Evolutionary conservation across 2,113 vertebrate genomes (phyloP).

Genomic region (Notiomystis cincta): DNA sequence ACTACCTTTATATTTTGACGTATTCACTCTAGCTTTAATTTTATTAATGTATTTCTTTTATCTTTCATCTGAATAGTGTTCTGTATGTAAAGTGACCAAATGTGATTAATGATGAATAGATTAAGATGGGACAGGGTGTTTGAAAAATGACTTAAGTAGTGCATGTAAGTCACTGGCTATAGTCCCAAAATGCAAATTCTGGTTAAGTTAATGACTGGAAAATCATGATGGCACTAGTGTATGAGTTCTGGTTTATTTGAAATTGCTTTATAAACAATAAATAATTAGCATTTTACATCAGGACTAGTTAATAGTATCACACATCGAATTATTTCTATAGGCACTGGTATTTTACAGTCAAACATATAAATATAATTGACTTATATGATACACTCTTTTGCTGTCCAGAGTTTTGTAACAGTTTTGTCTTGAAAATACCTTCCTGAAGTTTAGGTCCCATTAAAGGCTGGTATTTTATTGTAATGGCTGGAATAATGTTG

Average conservation of each 20-base stretch:
- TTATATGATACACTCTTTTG: neutral
- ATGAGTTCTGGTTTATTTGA: slow-evolving; percentile 66
- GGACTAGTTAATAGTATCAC: slow-evolving; percentile 44
- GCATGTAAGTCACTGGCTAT: slow-evolving; percentile 79
- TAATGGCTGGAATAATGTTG: slow-evolving; percentile 2
- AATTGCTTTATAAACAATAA: slow-evolving; percentile 80
- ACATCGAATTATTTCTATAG: slow-evolving; percentile 50
- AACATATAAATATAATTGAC: slow-evolving; percentile 1
- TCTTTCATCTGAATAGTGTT: slow-evolving; percentile 79
- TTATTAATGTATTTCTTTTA: slow-evolving; percentile 83
- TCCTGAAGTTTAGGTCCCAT: slow-evolving; percentile 34
- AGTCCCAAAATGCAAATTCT: slow-evolving; percentile 84
- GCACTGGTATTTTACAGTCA: neutral
- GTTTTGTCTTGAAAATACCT: neutral
- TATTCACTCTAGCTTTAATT: slow-evolving; percentile 69
- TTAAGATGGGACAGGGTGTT: slow-evolving; percentile 80
- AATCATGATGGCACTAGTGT: slow-evolving; percentile 71
- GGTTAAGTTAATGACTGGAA: slow-evolving; percentile 81
- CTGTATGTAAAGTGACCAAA: slow-evolving; percentile 81
- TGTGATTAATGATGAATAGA: slow-evolving; percentile 85
- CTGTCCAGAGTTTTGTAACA: neutral
- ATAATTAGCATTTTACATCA: slow-evolving; percentile 71
- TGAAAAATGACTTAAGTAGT: slow-evolving; percentile 83
- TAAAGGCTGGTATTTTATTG: slow-evolving; percentile 38
- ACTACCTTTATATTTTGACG: slow-evolving; percentile 72